Evolutionary conservation across 2,113 vertebrate species (phyloP).

Genomic region (Myotis lucifugus): DNA sequence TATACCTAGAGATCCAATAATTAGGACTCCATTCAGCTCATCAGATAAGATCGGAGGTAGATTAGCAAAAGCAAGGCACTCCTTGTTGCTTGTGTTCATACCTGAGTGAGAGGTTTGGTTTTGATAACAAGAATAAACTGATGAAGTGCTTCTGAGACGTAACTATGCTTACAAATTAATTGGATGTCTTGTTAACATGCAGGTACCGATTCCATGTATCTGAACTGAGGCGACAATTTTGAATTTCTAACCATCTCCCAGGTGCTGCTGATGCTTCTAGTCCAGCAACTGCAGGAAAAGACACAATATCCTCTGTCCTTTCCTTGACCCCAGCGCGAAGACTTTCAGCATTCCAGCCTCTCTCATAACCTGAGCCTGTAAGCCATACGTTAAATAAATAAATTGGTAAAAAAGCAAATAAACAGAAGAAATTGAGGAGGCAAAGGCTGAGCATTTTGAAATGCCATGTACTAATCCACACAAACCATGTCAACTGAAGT

Average conservation of each 20-base stretch:
- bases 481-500: neutral
- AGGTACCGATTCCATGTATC: neutral
- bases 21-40: neutral
- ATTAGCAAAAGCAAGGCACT: neutral
- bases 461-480: neutral
- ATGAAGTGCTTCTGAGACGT: neutral
- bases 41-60: neutral
- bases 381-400: neutral
- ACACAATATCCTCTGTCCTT: neutral
- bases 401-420: neutral
- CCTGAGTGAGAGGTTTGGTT: neutral
- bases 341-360: neutral
- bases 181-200: neutral
- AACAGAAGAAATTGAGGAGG: neutral
- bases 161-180: neutral
- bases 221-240: neutral
- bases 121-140: neutral
- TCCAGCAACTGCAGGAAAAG: neutral
- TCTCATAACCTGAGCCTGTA: neutral
- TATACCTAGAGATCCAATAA: neutral
- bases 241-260: neutral
- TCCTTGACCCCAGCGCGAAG: neutral
- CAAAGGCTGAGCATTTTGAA: neutral
- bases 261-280: neutral
- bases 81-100: neutral